Conservation (phyloP, 2,113 vertebrate genomes). For the Hyaena hyaena region DNA sequence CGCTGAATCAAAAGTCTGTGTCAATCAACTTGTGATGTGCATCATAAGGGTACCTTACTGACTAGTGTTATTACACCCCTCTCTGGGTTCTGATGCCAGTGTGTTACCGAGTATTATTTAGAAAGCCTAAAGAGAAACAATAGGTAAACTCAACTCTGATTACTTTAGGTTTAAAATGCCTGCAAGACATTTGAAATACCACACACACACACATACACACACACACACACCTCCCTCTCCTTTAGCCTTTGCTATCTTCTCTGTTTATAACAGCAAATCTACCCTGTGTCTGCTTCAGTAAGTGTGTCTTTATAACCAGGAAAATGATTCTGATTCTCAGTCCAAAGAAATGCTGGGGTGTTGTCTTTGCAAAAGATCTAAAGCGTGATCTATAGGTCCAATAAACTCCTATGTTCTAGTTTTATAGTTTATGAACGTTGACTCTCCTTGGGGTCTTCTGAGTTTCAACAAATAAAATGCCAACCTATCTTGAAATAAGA, state of each 20-base stretch:
- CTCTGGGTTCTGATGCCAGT: not conserved
- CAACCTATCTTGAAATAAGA: constrained; percentile 40
- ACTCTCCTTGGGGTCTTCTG: not conserved
- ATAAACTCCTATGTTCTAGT: constrained; percentile 30
- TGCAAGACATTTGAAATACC: not conserved
- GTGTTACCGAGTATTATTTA: not conserved
- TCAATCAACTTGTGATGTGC: not conserved
- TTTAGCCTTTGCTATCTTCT: constrained; percentile 20
- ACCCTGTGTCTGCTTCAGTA: not conserved
- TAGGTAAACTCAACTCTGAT: not conserved
- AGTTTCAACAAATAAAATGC: constrained; percentile 38
- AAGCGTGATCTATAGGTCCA: constrained; percentile 21
- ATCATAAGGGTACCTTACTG: not conserved
- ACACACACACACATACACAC: not conserved
- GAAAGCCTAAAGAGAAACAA: not conserved
- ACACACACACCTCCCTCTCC: not conserved
- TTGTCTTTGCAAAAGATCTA: constrained; percentile 38
- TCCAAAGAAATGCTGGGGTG: not conserved
- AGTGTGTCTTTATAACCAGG: not conserved
- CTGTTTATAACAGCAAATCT: not conserved
- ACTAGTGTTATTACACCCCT: rapidly evolving
- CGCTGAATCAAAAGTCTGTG: not conserved
- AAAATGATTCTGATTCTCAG: not conserved
- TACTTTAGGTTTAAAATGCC: not conserved
- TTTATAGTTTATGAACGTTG: constrained; percentile 48